Conservation (phyloP, 2,113 vertebrate genomes). For the Phoxinus phoxinus region DNA sequence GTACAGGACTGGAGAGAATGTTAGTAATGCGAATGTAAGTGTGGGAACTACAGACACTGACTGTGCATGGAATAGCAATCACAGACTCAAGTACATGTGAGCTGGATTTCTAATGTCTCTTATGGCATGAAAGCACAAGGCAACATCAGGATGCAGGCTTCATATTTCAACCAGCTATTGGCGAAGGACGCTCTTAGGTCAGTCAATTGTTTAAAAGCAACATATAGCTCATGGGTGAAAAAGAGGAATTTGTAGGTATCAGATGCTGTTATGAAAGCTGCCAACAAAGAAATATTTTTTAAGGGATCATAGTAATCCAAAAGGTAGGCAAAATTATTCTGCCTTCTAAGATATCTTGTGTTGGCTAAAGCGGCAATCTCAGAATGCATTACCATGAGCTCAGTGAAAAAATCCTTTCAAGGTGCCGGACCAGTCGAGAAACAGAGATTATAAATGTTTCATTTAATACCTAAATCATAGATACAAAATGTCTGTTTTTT, state of each 20-base stretch:
- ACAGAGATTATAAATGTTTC: not conserved
- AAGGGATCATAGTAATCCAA: not conserved
- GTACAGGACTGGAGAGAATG: not conserved
- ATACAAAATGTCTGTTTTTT: not conserved
- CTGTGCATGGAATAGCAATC: not conserved
- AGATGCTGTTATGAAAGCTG: not conserved
- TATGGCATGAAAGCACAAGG: not conserved
- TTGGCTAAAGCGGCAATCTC: too few relatives aligned
- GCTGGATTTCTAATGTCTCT: conserved; percentile 3
- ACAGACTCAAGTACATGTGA: conserved; percentile 8
- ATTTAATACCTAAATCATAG: not conserved
- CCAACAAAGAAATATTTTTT: not conserved
- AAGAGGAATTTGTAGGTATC: not conserved
- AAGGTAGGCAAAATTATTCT: not conserved
- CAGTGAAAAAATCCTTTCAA: not conserved
- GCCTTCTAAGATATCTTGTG: not conserved
- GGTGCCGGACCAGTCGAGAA: not conserved
- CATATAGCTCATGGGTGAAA: not conserved
- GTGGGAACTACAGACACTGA: not conserved
- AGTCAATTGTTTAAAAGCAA: not conserved
- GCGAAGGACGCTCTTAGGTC: not conserved
- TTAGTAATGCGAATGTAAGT: not conserved
- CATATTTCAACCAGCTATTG: not conserved
- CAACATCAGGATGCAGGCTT: not conserved
- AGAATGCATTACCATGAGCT: too few relatives aligned